Evolutionary conservation across 2,113 vertebrate species (phyloP).

Genomic region (Nothobranchius furzeri): DNA sequence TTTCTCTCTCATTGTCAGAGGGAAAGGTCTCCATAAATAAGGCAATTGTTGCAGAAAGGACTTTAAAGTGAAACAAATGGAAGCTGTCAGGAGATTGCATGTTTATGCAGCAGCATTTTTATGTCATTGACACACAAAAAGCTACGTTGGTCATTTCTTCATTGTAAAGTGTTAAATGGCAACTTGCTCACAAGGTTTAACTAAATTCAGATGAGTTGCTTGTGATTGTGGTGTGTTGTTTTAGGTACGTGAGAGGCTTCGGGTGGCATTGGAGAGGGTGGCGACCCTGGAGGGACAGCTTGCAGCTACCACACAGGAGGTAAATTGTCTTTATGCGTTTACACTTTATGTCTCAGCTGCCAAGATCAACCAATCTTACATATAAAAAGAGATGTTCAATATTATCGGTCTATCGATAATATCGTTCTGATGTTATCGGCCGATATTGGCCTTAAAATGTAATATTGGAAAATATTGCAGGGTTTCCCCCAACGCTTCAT

Average conservation of each 20-base stretch:
- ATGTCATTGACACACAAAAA: neutral
- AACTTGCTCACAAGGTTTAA: neutral
- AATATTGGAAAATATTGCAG: too few relatives aligned
- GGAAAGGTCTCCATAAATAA: conserved; percentile 3
- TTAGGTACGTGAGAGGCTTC: conserved; percentile 92
- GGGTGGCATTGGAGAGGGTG: conserved; percentile 91
- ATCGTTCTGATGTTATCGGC: too few relatives aligned
- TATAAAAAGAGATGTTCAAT: too few relatives aligned
- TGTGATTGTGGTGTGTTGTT: conserved; percentile 2
- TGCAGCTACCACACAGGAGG: conserved; percentile 88
- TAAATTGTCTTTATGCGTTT: conserved; percentile 45
- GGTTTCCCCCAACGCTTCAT: too few relatives aligned
- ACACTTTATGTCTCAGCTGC: too few relatives aligned
- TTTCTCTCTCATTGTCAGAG: conserved; percentile 22
- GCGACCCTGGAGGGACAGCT: conserved; percentile 91
- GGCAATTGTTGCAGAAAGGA: neutral
- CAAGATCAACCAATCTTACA: too few relatives aligned
- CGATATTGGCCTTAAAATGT: too few relatives aligned
- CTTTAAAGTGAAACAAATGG: conserved; percentile 22
- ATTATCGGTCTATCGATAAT: too few relatives aligned
- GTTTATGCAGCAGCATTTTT: neutral
- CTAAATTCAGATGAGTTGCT: neutral
- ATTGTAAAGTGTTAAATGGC: neutral
- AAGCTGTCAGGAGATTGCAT: neutral
- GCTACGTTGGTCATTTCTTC: neutral